Conservation (phyloP, 2,797 vertebrate species). For the Poecile montanus region DNA sequence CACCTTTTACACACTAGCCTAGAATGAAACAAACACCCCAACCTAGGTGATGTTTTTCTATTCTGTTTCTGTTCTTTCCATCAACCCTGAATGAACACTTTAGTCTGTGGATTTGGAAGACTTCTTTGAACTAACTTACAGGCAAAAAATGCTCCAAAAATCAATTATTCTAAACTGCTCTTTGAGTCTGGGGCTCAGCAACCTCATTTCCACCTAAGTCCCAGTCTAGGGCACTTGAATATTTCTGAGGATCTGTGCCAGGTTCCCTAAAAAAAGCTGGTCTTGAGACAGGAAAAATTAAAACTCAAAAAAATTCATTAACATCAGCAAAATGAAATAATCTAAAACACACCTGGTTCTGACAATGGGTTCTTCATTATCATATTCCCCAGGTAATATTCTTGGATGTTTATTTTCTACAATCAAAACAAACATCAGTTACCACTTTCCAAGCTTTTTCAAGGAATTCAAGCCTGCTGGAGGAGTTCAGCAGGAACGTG, state of each 20-base stretch:
- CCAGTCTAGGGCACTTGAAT: background rate
- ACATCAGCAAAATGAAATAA: background rate
- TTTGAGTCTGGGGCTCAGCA: background rate
- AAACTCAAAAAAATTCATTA: background rate
- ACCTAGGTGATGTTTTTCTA: background rate
- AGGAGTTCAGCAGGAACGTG: background rate
- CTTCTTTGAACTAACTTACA: background rate
- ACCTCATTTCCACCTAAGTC: background rate
- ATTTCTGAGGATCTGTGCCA: background rate
- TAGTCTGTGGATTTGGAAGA: background rate
- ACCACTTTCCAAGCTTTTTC: background rate
- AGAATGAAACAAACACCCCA: background rate
- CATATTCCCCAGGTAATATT: constrained; percentile 92
- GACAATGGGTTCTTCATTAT: constrained; percentile 77
- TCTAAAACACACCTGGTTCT: constrained; percentile 81
- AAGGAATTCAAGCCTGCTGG: background rate
- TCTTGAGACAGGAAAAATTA: background rate
- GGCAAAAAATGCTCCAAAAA: background rate
- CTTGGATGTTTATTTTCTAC: constrained; percentile 93
- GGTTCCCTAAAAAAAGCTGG: background rate
- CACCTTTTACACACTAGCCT: background rate
- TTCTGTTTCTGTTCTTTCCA: background rate
- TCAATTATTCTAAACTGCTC: background rate
- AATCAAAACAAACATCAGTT: constrained; percentile 52
- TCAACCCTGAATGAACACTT: background rate